A percentile compares a stretch with the other conserved stretches of the same genome.
phyloP scores from a whole-genome alignment of 23 tunicate species.

The Diplosoma virens region DNA sequence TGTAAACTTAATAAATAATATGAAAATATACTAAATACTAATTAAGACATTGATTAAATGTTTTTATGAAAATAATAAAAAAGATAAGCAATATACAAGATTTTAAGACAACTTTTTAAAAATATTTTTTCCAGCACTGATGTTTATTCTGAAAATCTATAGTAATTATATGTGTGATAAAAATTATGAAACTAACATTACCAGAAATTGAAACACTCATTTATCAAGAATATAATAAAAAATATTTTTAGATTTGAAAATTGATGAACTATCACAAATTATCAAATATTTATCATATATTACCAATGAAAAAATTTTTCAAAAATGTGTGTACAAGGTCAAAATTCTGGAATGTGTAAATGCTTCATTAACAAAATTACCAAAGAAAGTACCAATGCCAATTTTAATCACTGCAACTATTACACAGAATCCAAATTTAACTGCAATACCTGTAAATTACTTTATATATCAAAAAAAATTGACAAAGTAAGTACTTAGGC shows the following conservation, averaged over 20 bases:
- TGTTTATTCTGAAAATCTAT: no score
- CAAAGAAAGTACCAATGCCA: conserved; percentile 12
- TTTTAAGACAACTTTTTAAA: no score
- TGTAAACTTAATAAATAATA: no score
- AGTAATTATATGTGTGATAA: no score
- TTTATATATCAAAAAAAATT: conserved; percentile 43
- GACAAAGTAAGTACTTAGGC: conserved; percentile 50
- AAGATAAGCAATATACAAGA: no score
- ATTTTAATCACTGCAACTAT: conserved; percentile 21
- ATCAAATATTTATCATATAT: conserved; percentile 33
- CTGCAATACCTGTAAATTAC: conserved; percentile 29
- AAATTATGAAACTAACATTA: no score
- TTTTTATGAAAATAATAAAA: no score
- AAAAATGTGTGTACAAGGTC: conserved; percentile 40
- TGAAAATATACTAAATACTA: no score
- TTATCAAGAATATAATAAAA: no score
- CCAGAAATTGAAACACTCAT: no score
- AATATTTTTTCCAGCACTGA: no score
- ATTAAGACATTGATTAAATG: no score
- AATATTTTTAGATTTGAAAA: conserved; percentile 44
- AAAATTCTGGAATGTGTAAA: conserved; percentile 24
- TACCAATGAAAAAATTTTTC: background rate
- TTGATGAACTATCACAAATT: conserved; percentile 1
- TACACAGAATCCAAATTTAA: conserved; percentile 40
- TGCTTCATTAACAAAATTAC: conserved; percentile 28